Conservation (phyloP, 2,113 vertebrate species). For the Lontra canadensis region DNA sequence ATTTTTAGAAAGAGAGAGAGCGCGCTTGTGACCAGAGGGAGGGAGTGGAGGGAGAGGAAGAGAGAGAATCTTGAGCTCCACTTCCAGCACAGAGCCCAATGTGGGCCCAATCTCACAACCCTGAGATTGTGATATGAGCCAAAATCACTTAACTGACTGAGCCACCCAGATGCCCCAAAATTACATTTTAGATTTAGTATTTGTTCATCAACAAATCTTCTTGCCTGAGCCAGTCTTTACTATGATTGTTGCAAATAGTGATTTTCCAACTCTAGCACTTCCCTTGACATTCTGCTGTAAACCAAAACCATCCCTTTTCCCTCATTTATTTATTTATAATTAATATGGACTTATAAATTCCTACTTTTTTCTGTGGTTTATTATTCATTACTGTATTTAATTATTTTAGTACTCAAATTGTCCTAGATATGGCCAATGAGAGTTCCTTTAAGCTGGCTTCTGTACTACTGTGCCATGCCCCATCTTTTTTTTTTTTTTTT, state of each 20-base stretch:
- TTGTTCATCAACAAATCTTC: not conserved
- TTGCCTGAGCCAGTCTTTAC: not conserved
- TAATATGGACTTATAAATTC: not conserved
- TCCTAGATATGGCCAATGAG: not conserved
- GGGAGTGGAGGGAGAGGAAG: not conserved
- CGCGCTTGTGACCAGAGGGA: not conserved
- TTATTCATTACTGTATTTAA: not conserved
- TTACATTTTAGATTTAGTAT: not conserved
- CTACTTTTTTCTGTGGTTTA: not conserved
- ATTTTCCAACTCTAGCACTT: not conserved
- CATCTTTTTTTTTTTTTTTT: not conserved
- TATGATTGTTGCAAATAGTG: not conserved
- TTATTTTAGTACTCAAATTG: not conserved
- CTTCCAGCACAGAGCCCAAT: not conserved
- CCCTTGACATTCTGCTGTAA: not conserved
- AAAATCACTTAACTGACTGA: not conserved
- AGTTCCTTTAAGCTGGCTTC: not conserved
- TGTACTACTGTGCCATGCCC: not conserved
- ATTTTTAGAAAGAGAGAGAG: not conserved
- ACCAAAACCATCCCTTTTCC: not conserved
- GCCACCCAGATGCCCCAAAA: not conserved
- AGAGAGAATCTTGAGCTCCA: not conserved
- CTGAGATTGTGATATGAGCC: not conserved
- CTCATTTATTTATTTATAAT: not conserved
- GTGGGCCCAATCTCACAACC: not conserved